Percentiles rank a stretch among this genome's conserved stretches.
Conservation (phyloP, 2,797 vertebrate species). For the Hippopotamyrus pictus region DNA sequence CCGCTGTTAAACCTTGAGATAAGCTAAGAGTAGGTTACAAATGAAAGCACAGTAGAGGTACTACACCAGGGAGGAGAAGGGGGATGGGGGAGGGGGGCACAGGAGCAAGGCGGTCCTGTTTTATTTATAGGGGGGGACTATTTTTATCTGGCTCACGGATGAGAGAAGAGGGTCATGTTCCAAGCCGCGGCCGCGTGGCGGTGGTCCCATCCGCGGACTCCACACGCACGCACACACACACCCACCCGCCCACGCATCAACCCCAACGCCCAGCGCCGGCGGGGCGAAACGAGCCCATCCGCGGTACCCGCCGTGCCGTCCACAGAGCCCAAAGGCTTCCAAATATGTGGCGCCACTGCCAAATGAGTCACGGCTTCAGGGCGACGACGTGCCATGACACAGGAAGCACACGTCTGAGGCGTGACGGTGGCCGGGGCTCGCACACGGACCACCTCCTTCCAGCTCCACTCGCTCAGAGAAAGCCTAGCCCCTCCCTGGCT, state of each 20-base stretch:
- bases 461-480: background rate
- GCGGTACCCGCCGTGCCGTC: background rate
- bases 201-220: constrained; percentile 39
- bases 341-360: background rate
- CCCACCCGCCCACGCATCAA: constrained; percentile 28
- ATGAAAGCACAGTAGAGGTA: constrained; percentile 30
- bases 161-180: constrained; percentile 60
- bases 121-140: constrained; percentile 63
- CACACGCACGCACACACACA: constrained; percentile 36
- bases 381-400: background rate
- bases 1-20: background rate
- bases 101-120: constrained; percentile 56
- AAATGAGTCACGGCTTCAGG: background rate
- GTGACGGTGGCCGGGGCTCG: background rate
- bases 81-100: constrained; percentile 24
- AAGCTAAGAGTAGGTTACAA: background rate
- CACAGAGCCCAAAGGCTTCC: background rate
- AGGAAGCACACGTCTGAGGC: background rate
- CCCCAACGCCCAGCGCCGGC: background rate
- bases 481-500: background rate
- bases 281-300: background rate
- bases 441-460: background rate
- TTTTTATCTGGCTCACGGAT: constrained; percentile 65
- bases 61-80: constrained; percentile 27
- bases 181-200: constrained; percentile 41